These are phyloP conservation scores for Phenacoccus solenopsis DNA, from an alignment of 1,140 invertebrate species.

Conservation along the genomic window DNA sequence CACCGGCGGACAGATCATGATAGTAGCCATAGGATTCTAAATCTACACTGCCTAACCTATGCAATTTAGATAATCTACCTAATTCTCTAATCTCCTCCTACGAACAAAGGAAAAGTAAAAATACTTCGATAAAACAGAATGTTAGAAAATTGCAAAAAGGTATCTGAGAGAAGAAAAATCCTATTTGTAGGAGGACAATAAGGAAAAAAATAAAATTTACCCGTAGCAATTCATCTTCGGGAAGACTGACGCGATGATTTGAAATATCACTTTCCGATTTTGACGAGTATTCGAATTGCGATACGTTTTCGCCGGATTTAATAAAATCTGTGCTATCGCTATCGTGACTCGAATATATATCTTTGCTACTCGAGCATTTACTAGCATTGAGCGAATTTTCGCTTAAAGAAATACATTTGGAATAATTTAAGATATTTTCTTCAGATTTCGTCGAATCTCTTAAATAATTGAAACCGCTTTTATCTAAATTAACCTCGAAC, in stretches of 20 bases:
- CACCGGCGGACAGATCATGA: neutral
- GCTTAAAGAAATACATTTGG: slow-evolving; percentile 8
- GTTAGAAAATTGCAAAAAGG: no score
- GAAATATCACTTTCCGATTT: slow-evolving; percentile 16
- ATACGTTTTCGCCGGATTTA: slow-evolving; percentile 11
- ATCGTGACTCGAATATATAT: slow-evolving; percentile 7
- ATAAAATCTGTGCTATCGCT: slow-evolving; percentile 11
- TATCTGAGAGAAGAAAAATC: no score
- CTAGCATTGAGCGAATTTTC: slow-evolving; percentile 6
- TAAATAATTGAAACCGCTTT: neutral
- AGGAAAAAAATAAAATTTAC: neutral
- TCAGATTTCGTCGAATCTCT: neutral
- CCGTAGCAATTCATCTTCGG: neutral
- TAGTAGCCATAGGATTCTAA: slow-evolving; percentile 4
- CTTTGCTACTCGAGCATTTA: slow-evolving; percentile 7
- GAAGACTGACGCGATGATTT: slow-evolving; percentile 6
- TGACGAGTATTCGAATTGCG: slow-evolving; percentile 7
- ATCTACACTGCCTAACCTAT: neutral
- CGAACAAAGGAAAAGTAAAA: neutral
- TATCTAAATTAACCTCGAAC: neutral
- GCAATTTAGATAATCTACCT: neutral
- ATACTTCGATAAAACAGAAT: no score
- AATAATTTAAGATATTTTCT: neutral
- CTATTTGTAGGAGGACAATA: no score
- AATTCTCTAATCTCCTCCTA: slow-evolving; percentile 2